Evolutionary conservation across 2,797 vertebrate genomes (phyloP).

Genomic region (Darevskia mixta): DNA sequence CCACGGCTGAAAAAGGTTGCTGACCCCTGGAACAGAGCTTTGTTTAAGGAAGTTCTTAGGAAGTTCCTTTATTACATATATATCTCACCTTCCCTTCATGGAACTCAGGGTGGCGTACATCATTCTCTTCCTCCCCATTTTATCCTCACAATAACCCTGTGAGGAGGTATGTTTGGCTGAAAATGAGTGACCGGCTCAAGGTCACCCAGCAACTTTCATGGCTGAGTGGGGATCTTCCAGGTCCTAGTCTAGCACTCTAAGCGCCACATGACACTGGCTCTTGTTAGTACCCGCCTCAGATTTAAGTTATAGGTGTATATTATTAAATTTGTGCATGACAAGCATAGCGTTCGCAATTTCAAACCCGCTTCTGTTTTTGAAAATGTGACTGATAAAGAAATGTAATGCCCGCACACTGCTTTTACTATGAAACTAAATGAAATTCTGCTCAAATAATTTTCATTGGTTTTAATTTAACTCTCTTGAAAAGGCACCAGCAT

Average conservation of each 20-base stretch:
- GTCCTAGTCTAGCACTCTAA: too few species aligned
- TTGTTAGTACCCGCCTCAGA: too few species aligned
- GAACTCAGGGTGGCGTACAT: too few species aligned
- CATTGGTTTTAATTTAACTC: slow-evolving; percentile 39
- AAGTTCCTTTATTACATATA: not conserved
- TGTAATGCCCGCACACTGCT: slow-evolving; percentile 20
- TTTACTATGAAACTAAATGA: slow-evolving; percentile 36
- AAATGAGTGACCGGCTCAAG: not conserved
- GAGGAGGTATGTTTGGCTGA: too few species aligned
- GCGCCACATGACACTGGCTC: too few species aligned
- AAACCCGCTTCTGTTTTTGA: not conserved
- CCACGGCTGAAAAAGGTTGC: too few species aligned
- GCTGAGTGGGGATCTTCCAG: too few species aligned
- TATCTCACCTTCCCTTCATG: too few species aligned
- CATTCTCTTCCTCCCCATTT: too few species aligned
- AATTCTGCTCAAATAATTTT: slow-evolving; percentile 43
- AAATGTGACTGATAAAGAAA: slow-evolving; percentile 19
- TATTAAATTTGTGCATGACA: not conserved
- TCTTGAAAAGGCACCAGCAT: slow-evolving; percentile 41
- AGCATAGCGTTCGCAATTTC: not conserved
- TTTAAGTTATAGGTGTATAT: not conserved
- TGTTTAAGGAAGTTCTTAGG: not conserved
- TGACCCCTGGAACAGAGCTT: not conserved
- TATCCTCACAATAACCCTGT: too few species aligned
- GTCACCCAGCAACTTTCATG: too few species aligned